Percentiles rank a stretch among this genome's conserved stretches.
These are phyloP conservation scores for Sciaenops ocellatus DNA, from an alignment of 2,797 vertebrate species.

Conservation along the genomic window DNA sequence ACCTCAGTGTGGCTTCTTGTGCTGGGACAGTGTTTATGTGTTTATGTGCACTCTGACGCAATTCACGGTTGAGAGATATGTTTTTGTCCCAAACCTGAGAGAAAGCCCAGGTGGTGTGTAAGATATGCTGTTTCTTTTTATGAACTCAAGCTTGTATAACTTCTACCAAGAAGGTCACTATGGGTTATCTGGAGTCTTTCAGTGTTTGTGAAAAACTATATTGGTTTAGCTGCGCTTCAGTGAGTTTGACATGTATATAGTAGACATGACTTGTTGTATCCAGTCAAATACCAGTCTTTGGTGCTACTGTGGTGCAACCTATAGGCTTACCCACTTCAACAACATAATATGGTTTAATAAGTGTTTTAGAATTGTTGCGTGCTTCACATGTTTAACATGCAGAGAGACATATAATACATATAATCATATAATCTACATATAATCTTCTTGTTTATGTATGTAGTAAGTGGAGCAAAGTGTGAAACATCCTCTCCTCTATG, in stretches of 20 bases:
- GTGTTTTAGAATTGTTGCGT: background rate
- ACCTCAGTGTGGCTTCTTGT: conserved; percentile 35
- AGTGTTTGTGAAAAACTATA: conserved; percentile 35
- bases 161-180: conserved; percentile 22
- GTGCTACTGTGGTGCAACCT: background rate
- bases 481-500: conserved; percentile 25
- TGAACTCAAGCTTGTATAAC: conserved; percentile 47
- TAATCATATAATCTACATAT: too few relatives aligned
- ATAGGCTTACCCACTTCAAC: background rate
- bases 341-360: background rate
- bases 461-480: conserved; percentile 41
- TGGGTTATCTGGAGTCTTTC: conserved; percentile 37
- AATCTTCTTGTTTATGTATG: conserved; percentile 22
- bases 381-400: too few relatives aligned
- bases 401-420: too few relatives aligned
- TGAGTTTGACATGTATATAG: conserved; percentile 24
- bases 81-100: conserved; percentile 51
- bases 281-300: background rate
- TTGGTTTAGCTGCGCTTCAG: conserved; percentile 39
- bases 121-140: conserved; percentile 38
- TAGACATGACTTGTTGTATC: background rate
- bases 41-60: conserved; percentile 37
- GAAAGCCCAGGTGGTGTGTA: conserved; percentile 55
- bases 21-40: conserved; percentile 41
- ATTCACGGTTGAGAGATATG: conserved; percentile 34